Base-by-base conservation (phyloP, 1,140 invertebrate species). In the Whitmania pigra region DNA sequence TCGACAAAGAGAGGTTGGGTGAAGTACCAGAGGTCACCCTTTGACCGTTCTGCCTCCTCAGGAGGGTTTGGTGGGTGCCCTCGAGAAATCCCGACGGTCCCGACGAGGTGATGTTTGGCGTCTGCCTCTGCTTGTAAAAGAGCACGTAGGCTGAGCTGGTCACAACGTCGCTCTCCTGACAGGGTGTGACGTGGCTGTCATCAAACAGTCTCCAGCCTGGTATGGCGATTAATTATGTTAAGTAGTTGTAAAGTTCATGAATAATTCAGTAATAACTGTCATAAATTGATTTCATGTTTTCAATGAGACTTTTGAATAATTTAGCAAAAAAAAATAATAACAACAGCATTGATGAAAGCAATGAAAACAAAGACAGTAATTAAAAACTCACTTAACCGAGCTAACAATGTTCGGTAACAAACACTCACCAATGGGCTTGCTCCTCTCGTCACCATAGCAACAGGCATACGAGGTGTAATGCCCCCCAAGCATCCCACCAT, bases 391-490 rank as follows among this genome's bases (percentile, higher is more conserved):
- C 31, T 36, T 36, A 3, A 6, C n/a, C n/a, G n/a, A n/a, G n/a
- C 31, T 6, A 36, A 36, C 2, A 36, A 36, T 36, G 31, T 25
- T 36, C 31, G 63, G n/a, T n/a, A n/a, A 22, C 22, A 36, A 22
- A 0, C 9, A 77, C 81, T 78, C 75, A 83, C 83, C 83, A 31
- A 82, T 49, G 43, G 43, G 43, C 9, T 49, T 13, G 43, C 43
- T 49, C 9, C 43, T 74, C 9, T 72, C 72, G 27, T 67, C 66
- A 53, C 81, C 76, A 22, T 79, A 75, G 71, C 79, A 80, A 17
- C 83, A 77, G 0, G 82, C 83, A 76, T 78, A 84, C 2, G 83
- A 76, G n/a, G 84, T 85, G 76, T 85, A 86, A 77, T 86, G 86
- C 17, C 85, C 86, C 7, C 83, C 84, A 2, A 84, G 76, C 25